Evolutionary conservation across 2,113 vertebrate genomes (phyloP).

Genomic region (Sinocyclocheilus rhinocerous): DNA sequence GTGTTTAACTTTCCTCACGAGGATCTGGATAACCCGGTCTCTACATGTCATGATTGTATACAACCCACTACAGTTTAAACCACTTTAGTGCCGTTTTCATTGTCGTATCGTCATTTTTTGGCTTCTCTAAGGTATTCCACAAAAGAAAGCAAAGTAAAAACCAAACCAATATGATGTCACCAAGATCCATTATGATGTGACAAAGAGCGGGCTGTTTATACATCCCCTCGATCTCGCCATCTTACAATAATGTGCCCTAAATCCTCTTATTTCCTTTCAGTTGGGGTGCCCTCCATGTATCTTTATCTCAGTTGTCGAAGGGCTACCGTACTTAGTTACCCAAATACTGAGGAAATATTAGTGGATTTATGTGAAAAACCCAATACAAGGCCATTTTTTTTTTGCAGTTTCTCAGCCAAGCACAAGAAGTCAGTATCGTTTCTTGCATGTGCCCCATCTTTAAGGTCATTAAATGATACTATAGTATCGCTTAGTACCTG

Average conservation of each 20-base stretch:
- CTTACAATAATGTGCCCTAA: constrained; percentile 51
- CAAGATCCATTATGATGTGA: background rate
- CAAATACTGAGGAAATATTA: constrained; percentile 69
- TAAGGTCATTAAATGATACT: background rate
- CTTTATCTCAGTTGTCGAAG: constrained; percentile 69
- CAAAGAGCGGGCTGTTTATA: background rate
- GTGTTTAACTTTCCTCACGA: constrained; percentile 65
- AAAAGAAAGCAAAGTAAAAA: constrained; percentile 10
- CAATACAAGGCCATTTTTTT: background rate
- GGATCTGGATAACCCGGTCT: constrained; percentile 60
- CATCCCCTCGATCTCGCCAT: background rate
- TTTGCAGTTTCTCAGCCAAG: background rate
- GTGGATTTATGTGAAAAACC: constrained; percentile 55
- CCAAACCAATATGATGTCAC: background rate
- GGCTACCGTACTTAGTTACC: constrained; percentile 65
- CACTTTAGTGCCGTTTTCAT: constrained; percentile 72
- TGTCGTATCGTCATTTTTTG: constrained; percentile 43
- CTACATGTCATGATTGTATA: constrained; percentile 68
- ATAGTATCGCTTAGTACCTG: constrained; percentile 26
- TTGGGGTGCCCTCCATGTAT: constrained; percentile 36
- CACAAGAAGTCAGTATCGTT: background rate
- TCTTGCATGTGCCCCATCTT: background rate
- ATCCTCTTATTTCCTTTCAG: constrained; percentile 53
- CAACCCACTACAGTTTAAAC: constrained; percentile 73
- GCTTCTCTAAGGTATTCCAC: constrained; percentile 24